Base-by-base conservation (phyloP, 2,797 vertebrate species). In the Melanotaenia pygmaea region DNA sequence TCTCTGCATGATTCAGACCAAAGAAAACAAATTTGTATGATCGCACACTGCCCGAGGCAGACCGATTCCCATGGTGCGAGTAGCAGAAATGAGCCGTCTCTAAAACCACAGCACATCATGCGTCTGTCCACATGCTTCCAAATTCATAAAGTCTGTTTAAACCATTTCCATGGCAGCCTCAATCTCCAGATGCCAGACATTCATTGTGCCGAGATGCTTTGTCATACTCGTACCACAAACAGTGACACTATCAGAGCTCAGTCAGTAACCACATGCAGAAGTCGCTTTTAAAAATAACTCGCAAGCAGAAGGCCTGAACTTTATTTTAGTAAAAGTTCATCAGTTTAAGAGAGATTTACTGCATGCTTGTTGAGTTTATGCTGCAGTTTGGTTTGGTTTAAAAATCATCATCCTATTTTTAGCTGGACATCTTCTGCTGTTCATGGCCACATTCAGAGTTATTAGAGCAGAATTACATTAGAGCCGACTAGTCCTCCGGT, bases 381-480 rank as follows among this genome's bases (percentile, higher is more conserved):
- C 47, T 9, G 16, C 1, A 13, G 13, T 12, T 61, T 45, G 16
- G 68, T 22, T 53, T 22, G 28, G 28, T 28, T 28, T 28, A 28
- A 28, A 70, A 72, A 43, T 7, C 47, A 1, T 47, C 43, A 1
- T 22, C 22, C 14, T 74, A 86, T 85, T 88, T 85, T 76, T 71
- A 80, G 77, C 20, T 0, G 0, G 4, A 56, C 53, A 38, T 76
- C 77, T 38, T 47, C 51, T 76, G 72, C 47, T 47, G 26, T 11
- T 76, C 32, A 37, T 37, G 63, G 37, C 18, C 75, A 70, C 51
- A 53, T 71, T 80, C 45, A 64, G 61, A 77, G 24, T 88, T 89
- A 91, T 67, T 84, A 59, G 91, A 91, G 92, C 87, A 50, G 79
- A 88, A 87, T 50, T 43, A 35, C 67, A 13, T 20, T 20, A 22